Base-by-base conservation (phyloP, 1,140 invertebrate species). In the Scaptodrosophila lebanonensis region DNA sequence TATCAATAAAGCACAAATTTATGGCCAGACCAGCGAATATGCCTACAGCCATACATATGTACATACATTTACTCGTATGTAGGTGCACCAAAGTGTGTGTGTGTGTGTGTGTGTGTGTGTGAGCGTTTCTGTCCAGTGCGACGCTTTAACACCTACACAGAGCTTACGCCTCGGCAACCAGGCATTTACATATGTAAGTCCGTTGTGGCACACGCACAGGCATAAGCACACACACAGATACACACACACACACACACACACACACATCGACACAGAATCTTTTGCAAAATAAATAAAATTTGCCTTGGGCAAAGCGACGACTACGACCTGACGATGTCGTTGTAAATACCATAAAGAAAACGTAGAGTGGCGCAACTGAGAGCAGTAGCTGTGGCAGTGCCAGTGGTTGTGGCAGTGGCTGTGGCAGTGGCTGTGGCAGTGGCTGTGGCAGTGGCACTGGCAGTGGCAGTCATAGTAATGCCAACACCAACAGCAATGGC, bases 321-420 rank as follows among this genome's bases (percentile, higher is more conserved):
- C 76, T 66, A 76, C 71, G 72, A 76, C 66, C 71, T 76, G 71
- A 76, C 71, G 72, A 76, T 76, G 71, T 71, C 66, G 63, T 77
- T 77, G 66, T 53, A 77, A 76, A 76, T 77, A 53, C 66, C 72
- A 77, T 76, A 76, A 76, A 76, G 71, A 77, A 76, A 76, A 77
- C 64, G 62, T 77, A 77, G 62, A 47, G 52, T 30, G n/a, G 18
- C 9, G n/a, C 20, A 15, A n/a, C 44, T 22, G 18, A 9, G 12
- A 17, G 29, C 39, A n/a, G 39, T 33, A 33, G 38, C 49, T 13
- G 13, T 44, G 20, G 15, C 18, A 43, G 6, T 18, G 39, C 5
- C 16, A 9, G 8, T 20, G 22, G 16, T 15, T 3, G 1, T 47
- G 43, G 5, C 9, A 11, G 29, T 13, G 15, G 33, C 33, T 33